phyloP scores from a whole-genome alignment of 2,888 invertebrate species.

The Ochropleura leucogaster region DNA sequence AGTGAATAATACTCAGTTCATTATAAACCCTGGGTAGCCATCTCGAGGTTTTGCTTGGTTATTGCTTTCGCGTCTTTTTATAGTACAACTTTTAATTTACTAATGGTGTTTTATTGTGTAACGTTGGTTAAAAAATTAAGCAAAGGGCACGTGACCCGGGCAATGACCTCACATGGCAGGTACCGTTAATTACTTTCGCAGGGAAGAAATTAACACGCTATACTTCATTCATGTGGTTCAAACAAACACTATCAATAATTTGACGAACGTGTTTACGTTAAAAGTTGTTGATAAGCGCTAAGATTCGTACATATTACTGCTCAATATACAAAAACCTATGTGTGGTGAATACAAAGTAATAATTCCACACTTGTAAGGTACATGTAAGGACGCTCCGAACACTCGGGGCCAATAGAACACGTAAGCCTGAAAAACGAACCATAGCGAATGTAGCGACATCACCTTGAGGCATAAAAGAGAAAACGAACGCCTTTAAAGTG shows the following conservation, averaged over 20 bases:
- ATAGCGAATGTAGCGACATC: background rate
- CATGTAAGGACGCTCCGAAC: conserved; percentile 10
- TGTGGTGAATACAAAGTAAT: background rate
- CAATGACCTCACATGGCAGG: conserved; percentile 79
- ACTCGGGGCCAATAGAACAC: background rate
- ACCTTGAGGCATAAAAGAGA: conserved; percentile 17
- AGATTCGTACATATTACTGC: background rate
- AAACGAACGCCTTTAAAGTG: conserved; percentile 39
- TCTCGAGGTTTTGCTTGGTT: background rate
- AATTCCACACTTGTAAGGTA: background rate
- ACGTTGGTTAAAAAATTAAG: conserved; percentile 65
- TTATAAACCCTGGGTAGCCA: background rate
- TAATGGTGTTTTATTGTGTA: conserved; percentile 64
- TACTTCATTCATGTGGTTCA: conserved; percentile 62
- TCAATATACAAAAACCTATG: background rate
- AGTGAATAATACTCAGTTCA: background rate
- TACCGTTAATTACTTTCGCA: conserved; percentile 86
- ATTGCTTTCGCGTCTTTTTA: background rate
- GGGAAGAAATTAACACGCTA: conserved; percentile 74
- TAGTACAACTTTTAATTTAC: conserved; percentile 35
- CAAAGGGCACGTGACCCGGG: conserved; percentile 80
- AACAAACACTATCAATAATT: conserved; percentile 62
- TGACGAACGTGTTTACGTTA: conserved; percentile 25
- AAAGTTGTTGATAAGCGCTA: background rate
- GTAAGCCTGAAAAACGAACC: conserved; percentile 9